phyloP scores from a whole-genome alignment of 2,113 vertebrate genomes.

The Aythya baeri region DNA sequence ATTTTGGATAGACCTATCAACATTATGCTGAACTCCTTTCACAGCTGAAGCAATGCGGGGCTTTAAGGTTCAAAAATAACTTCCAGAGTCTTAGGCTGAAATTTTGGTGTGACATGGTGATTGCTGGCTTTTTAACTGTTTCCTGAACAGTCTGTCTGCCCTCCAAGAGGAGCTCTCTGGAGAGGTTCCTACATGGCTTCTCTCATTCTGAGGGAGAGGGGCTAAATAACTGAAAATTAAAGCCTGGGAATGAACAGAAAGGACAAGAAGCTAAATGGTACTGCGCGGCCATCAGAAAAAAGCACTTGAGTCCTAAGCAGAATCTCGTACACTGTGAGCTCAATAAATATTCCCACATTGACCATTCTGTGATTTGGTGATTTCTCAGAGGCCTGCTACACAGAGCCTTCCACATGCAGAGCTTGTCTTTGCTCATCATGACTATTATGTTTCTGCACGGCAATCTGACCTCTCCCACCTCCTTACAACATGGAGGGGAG shows the following conservation, averaged over 20 bases:
- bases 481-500: rapidly evolving
- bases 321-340: background rate
- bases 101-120: background rate
- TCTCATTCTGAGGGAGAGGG: background rate
- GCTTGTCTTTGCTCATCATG: background rate
- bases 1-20: slow-evolving; percentile 20
- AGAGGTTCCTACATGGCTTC: background rate
- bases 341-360: background rate
- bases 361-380: too few relatives aligned
- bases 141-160: background rate
- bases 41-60: background rate
- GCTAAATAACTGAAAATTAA: background rate
- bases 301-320: background rate
- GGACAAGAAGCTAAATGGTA: background rate
- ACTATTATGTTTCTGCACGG: background rate
- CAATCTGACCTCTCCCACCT: background rate
- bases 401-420: background rate
- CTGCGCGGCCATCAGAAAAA: background rate
- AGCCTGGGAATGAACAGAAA: background rate
- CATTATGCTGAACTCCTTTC: background rate
- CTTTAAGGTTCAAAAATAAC: slow-evolving; percentile 1
- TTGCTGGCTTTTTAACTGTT: background rate
- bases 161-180: background rate
- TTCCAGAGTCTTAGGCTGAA: background rate
- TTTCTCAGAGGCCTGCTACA: background rate